phyloP scores from a whole-genome alignment of 2,113 vertebrate species.

The Tonatia bakeri region DNA sequence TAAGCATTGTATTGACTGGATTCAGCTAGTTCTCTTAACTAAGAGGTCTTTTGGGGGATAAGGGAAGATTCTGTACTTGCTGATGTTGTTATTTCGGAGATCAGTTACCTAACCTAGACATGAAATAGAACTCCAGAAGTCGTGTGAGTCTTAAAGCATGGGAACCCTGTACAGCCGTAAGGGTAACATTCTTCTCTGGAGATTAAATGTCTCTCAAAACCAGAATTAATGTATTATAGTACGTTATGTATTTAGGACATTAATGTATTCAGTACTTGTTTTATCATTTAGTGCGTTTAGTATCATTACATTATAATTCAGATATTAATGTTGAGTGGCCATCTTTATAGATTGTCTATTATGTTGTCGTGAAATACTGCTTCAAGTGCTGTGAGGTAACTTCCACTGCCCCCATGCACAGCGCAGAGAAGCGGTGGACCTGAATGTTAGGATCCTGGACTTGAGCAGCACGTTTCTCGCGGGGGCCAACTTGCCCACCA shows the following conservation, averaged over 20 bases:
- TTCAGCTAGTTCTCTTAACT: not conserved
- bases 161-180: not conserved
- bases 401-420: slow-evolving; percentile 63
- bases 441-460: slow-evolving; percentile 93
- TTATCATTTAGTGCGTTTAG: not conserved
- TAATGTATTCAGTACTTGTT: not conserved
- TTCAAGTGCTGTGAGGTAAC: not conserved
- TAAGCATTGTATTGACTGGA: not conserved
- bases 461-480: slow-evolving; percentile 90
- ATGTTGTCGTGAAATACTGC: not conserved
- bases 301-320: not conserved
- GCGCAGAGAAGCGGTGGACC: slow-evolving; percentile 90
- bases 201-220: not conserved
- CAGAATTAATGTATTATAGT: not conserved
- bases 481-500: slow-evolving; percentile 89
- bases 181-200: not conserved
- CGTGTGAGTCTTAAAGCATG: not conserved
- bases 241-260: not conserved
- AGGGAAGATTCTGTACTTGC: not conserved
- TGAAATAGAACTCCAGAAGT: not conserved
- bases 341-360: not conserved
- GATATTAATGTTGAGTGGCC: not conserved
- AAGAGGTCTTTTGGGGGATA: not conserved
- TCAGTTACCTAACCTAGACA: not conserved
- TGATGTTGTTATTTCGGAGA: not conserved